Percentiles rank a stretch among this genome's conserved stretches.
These are phyloP conservation scores for Stenodera caucasica DNA, from an alignment of 2,888 invertebrate genomes.

Conservation along the genomic window DNA sequence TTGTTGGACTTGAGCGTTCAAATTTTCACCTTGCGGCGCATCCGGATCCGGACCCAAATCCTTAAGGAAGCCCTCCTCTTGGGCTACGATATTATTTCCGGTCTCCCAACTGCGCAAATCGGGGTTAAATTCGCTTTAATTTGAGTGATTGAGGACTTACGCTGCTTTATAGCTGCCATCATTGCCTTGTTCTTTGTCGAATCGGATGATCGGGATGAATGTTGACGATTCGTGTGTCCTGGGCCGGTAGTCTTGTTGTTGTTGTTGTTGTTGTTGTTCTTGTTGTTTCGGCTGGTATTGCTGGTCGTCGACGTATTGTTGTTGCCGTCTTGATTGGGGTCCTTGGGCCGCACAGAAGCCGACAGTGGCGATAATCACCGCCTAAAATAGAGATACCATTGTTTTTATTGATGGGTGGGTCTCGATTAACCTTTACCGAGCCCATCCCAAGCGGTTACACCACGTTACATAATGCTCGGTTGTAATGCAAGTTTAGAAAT, in stretches of 20 bases:
- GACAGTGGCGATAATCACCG: slow-evolving; percentile 33
- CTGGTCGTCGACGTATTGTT: slow-evolving; percentile 54
- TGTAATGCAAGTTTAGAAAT: slow-evolving; percentile 30
- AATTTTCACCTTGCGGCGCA: slow-evolving; percentile 60
- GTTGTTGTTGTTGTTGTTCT: slow-evolving; percentile 36
- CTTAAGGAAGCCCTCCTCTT: slow-evolving; percentile 78
- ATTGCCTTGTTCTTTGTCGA: slow-evolving; percentile 80
- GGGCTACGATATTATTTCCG: slow-evolving; percentile 77
- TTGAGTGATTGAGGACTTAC: too few relatives aligned
- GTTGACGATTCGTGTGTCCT: slow-evolving; percentile 64
- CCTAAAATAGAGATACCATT: slow-evolving; percentile 25
- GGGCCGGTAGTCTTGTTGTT: slow-evolving; percentile 54
- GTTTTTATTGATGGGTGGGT: not conserved
- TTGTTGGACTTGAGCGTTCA: slow-evolving; percentile 73
- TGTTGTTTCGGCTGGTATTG: slow-evolving; percentile 45
- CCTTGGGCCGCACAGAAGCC: slow-evolving; percentile 32
- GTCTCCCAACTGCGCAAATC: slow-evolving; percentile 84
- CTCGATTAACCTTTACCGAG: slow-evolving; percentile 11
- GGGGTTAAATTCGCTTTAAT: too few relatives aligned
- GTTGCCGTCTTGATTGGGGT: slow-evolving; percentile 46
- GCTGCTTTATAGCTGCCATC: slow-evolving; percentile 83
- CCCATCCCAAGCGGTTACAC: slow-evolving; percentile 24
- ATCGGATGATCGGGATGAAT: slow-evolving; percentile 78
- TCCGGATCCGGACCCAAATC: slow-evolving; percentile 57
- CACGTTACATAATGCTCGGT: slow-evolving; percentile 33